phyloP scores from a whole-genome alignment of 2,113 vertebrate genomes.

The Agapornis roseicollis region DNA sequence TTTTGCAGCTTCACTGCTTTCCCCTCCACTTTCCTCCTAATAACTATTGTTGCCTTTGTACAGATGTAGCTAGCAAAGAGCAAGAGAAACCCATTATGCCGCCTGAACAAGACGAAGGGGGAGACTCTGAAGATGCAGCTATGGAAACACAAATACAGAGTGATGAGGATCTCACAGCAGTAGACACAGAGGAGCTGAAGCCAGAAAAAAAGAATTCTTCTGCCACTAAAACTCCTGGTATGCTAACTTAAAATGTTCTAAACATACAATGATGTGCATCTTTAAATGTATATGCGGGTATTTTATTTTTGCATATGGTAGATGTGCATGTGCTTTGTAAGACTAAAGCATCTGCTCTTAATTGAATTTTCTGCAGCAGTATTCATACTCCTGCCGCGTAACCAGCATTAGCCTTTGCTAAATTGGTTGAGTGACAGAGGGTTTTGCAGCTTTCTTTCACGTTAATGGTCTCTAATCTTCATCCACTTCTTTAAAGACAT shows the following conservation, averaged over 20 bases:
- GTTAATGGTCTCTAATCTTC: neutral
- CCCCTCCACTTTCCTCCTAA: neutral
- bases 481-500: neutral
- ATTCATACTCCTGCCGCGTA: neutral
- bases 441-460: neutral
- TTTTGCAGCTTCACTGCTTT: neutral
- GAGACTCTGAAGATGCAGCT: conserved; percentile 64
- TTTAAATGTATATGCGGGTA: neutral
- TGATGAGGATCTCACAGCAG: conserved; percentile 75
- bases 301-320: neutral
- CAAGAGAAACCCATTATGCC: conserved; percentile 81
- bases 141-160: conserved; percentile 81
- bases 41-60: neutral
- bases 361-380: neutral
- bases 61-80: conserved; percentile 90
- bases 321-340: neutral
- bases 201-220: conserved; percentile 79
- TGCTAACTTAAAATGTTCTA: neutral
- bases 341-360: neutral
- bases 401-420: neutral
- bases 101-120: conserved; percentile 72
- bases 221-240: conserved; percentile 66
- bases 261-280: neutral
- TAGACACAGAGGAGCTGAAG: conserved; percentile 82
- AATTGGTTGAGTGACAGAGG: neutral